Percentiles rank a stretch among this genome's conserved stretches.
phyloP scores from a whole-genome alignment of 2,797 vertebrate species.

The Nannoperca obscura region DNA sequence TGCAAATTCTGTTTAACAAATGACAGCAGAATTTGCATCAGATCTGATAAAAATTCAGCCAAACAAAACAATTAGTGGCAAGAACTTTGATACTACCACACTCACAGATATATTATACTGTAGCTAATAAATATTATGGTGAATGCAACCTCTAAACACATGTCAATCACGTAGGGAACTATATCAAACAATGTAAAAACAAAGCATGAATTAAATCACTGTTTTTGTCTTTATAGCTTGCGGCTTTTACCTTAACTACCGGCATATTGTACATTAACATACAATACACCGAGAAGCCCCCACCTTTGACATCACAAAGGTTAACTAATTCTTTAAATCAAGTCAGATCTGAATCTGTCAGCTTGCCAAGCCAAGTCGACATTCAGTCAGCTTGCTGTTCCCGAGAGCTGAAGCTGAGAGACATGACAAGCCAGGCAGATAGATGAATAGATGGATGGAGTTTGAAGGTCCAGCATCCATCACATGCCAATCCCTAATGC shows the following conservation, averaged over 20 bases:
- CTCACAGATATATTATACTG: constrained; percentile 39
- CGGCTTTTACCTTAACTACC: constrained; percentile 73
- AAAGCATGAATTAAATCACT: constrained; percentile 61
- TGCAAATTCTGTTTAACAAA: constrained; percentile 61
- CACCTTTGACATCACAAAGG: constrained; percentile 83
- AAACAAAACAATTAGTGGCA: constrained; percentile 60
- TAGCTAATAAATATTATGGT: constrained; percentile 21
- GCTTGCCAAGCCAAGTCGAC: constrained; percentile 64
- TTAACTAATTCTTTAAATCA: constrained; percentile 88
- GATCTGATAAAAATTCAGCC: constrained; percentile 55
- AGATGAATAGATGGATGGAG: constrained; percentile 71
- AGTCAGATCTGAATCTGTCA: constrained; percentile 81
- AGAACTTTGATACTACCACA: constrained; percentile 44
- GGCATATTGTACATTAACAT: constrained; percentile 60
- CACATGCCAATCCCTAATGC: constrained; percentile 63
- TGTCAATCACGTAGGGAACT: constrained; percentile 66
- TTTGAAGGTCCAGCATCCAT: constrained; percentile 78
- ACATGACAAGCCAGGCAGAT: constrained; percentile 71
- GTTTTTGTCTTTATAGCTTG: constrained; percentile 42
- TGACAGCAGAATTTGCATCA: constrained; percentile 57
- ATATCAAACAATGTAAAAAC: constrained; percentile 55
- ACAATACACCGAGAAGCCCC: constrained; percentile 66
- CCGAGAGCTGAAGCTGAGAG: constrained; percentile 64
- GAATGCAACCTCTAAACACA: constrained; percentile 57
- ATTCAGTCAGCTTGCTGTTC: constrained; percentile 67